Conservation (phyloP, 2,888 invertebrate genomes). For the Ceramica pisi region DNA sequence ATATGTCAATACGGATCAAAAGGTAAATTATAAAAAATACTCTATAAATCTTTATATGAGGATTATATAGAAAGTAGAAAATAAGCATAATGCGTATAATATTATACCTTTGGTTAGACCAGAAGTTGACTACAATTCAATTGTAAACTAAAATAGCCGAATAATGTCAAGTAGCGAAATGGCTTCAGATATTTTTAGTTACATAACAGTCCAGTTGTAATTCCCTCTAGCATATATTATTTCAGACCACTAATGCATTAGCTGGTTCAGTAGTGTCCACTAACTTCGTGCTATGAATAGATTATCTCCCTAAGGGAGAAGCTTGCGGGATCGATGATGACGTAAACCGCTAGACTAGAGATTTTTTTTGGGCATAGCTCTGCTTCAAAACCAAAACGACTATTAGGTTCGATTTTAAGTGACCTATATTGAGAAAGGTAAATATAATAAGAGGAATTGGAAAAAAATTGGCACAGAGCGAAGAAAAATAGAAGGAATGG, state of each 20-base stretch:
- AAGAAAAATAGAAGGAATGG: too few relatives aligned
- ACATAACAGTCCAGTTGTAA: not conserved
- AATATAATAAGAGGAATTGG: too few relatives aligned
- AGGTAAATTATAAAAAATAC: too few relatives aligned
- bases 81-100: too few relatives aligned
- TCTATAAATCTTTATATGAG: too few relatives aligned
- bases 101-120: too few relatives aligned
- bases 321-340: not conserved
- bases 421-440: not conserved
- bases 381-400: not conserved
- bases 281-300: slow-evolving; percentile 31
- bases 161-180: not conserved
- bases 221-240: slow-evolving; percentile 36
- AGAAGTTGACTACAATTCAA: not conserved
- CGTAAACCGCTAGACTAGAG: slow-evolving; percentile 2
- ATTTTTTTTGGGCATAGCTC: not conserved
- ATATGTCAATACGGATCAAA: too few relatives aligned
- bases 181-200: slow-evolving; percentile 16
- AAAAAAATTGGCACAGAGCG: too few relatives aligned
- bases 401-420: too few relatives aligned
- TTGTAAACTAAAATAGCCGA: not conserved
- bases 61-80: too few relatives aligned
- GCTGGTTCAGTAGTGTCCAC: slow-evolving; percentile 1
- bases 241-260: slow-evolving; percentile 25
- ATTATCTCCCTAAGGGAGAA: not conserved